phyloP scores from a whole-genome alignment of 1,140 invertebrate species.

The Anagrus nilaparvatae region DNA sequence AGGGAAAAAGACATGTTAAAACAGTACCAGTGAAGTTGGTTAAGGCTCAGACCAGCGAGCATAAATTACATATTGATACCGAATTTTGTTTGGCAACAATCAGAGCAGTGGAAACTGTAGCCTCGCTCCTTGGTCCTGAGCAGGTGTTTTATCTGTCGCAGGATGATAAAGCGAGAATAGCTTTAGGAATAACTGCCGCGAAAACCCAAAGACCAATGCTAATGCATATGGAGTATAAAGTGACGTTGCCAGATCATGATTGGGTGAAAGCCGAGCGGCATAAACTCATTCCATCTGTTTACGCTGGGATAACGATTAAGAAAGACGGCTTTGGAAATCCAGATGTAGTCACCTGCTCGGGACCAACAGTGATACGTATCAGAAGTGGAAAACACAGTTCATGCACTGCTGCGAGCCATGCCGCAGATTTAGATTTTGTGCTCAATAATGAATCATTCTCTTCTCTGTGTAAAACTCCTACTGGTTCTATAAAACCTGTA shows the following conservation, averaged over 20 bases:
- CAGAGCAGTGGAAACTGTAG: conserved; percentile 7
- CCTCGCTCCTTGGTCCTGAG: conserved; percentile 21
- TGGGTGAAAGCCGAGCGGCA: conserved; percentile 34
- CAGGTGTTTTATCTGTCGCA: conserved; percentile 24
- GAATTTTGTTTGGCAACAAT: conserved; percentile 16
- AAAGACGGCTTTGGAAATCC: conserved; percentile 20
- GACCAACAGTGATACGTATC: conserved; percentile 35
- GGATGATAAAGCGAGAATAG: conserved; percentile 38
- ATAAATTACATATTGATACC: conserved; percentile 21
- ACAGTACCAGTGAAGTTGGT: conserved; percentile 26
- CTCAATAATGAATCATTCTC: conserved; percentile 1
- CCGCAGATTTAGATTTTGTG: conserved; percentile 1
- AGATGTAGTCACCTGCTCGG: conserved; percentile 27
- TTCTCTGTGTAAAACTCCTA: neutral
- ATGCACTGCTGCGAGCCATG: conserved; percentile 12
- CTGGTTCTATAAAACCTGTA: conserved; percentile 1
- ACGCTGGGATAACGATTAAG: conserved; percentile 25
- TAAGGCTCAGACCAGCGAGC: conserved; percentile 17
- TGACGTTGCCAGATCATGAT: conserved; percentile 38
- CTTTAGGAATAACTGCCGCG: conserved; percentile 33
- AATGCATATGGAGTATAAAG: conserved; percentile 34
- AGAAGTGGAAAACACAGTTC: conserved; percentile 25
- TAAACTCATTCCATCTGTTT: conserved; percentile 32
- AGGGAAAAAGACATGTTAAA: conserved; percentile 25
- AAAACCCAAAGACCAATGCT: conserved; percentile 28